Evolutionary conservation across 2,888 invertebrate genomes (phyloP).

Genomic region (Neuroscelio doddi): DNA sequence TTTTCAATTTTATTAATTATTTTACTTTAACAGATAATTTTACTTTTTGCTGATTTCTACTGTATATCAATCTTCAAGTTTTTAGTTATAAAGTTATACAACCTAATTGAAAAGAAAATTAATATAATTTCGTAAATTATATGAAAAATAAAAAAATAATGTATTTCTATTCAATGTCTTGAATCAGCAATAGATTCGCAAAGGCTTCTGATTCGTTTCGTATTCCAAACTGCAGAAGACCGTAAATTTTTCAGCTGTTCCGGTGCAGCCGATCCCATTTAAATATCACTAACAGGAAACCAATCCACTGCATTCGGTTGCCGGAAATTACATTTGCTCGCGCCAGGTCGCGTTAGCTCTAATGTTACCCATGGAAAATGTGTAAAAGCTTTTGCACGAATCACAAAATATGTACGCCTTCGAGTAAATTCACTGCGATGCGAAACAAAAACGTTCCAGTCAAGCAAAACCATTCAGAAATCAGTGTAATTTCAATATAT

Average conservation of each 20-base stretch:
- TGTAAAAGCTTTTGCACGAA: slow-evolving; percentile 14
- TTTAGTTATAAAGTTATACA: no score
- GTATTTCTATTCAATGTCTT: no score
- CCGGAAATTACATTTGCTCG: slow-evolving; percentile 59
- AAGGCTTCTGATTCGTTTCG: slow-evolving; percentile 8
- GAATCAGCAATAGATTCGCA: background rate
- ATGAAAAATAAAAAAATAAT: no score
- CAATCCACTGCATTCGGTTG: slow-evolving; percentile 55
- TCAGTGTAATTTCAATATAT: background rate
- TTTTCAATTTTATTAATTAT: no score
- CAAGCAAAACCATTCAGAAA: background rate
- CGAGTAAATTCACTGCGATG: background rate
- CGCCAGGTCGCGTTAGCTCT: slow-evolving; percentile 49
- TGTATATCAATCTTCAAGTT: no score
- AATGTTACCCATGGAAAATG: slow-evolving; percentile 31
- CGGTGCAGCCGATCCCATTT: slow-evolving; percentile 50
- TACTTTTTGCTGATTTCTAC: no score
- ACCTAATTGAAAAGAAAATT: no score
- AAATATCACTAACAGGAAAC: slow-evolving; percentile 59
- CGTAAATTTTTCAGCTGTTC: slow-evolving; percentile 52
- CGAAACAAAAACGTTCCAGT: background rate
- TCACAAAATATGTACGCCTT: background rate
- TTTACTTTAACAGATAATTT: no score
- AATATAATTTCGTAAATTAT: no score
- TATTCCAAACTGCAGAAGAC: slow-evolving; percentile 15